Percentiles rank a stretch among this genome's conserved stretches.
These are phyloP conservation scores for Gnathonemus echidnorhynchus DNA, from an alignment of 2,113 vertebrate genomes.

Conservation along the genomic window DNA sequence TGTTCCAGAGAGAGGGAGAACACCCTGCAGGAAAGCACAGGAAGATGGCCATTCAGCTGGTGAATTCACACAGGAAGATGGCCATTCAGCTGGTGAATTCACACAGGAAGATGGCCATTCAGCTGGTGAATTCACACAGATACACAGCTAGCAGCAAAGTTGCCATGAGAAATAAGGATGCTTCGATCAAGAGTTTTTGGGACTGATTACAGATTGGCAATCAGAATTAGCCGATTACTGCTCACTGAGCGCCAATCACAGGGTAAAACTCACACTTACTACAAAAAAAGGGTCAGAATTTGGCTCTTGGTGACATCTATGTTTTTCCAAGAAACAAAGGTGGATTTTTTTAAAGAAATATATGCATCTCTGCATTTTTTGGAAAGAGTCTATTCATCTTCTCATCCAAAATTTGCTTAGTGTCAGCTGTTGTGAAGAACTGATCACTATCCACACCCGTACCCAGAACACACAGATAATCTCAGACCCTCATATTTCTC, in stretches of 20 bases:
- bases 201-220: no score
- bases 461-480: background rate
- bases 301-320: background rate
- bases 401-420: background rate
- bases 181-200: no score
- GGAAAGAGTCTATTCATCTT: background rate
- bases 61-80: background rate
- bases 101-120: background rate
- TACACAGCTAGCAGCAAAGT: background rate
- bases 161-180: background rate
- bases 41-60: background rate
- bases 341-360: background rate
- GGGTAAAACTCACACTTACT: background rate
- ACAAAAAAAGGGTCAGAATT: background rate
- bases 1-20: slow-evolving; percentile 70
- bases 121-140: background rate
- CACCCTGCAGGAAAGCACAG: slow-evolving; percentile 51
- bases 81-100: no score
- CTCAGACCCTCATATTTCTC: background rate
- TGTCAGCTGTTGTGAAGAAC: background rate
- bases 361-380: background rate
- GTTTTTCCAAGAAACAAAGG: background rate
- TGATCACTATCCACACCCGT: background rate
- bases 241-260: background rate
- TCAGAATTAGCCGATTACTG: background rate